Evolutionary conservation across 2,888 invertebrate species (phyloP), one percentile per base, ranked within the genome.

Genomic region (Zaprionus lineosus): DNA sequence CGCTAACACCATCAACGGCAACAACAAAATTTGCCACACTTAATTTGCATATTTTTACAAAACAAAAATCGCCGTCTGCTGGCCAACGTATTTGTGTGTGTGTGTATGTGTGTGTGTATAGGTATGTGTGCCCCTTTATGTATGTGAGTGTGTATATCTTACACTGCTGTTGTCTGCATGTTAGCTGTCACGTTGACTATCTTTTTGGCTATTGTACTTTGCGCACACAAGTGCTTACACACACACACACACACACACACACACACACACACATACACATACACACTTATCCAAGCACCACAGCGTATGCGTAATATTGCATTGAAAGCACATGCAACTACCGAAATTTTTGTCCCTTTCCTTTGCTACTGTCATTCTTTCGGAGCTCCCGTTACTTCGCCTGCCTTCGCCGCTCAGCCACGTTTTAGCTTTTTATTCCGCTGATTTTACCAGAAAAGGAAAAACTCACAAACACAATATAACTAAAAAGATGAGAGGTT

Each of bases 221-320:
- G 58, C 56, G 31, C 50, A 63, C 51, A 61, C 37, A 41, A 51
- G 60, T 34, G 11, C 46, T 46, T 44, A 55, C 18, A 34, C 28
- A 46, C 39, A n/a, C n/a, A n/a, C n/a, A n/a, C n/a, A n/a, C n/a
- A n/a, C n/a, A n/a, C n/a, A n/a, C n/a, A n/a, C n/a, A n/a, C n/a
- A n/a, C n/a, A 44, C 52, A 51, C 31, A 19, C 29, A 33, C 37
- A 37, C 36, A 18, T 26, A 55, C 53, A 48, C 58, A 63, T 59
- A 37, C 46, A 18, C 21, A 55, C 53, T 44, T 56, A 63, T 59
- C 37, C 46, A 39, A 41, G 47, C 57, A 68, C 59, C 65, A 75
- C 74, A 58, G 64, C 83, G 83, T 84, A 84, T 84, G 86, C 76
- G 83, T 84, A 84, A 82, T 82, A 74, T 82, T 66, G 73, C 70